Base-by-base conservation (phyloP, 23 tunicate genomes). In the Pegea sp. region DNA sequence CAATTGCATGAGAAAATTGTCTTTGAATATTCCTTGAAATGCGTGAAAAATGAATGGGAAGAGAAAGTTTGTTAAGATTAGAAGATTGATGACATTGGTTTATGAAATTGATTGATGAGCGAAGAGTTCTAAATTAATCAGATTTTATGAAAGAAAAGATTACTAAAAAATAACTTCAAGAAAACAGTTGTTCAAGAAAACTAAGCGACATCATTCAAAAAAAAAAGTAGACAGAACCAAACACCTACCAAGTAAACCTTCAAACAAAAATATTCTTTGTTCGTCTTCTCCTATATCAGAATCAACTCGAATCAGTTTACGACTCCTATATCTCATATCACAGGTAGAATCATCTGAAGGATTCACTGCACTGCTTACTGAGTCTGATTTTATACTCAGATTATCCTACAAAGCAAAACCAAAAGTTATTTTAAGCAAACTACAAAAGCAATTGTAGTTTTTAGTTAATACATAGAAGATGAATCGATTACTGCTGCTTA, bases 231-330 rank as follows among this genome's bases (percentile, higher is more conserved):
- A 38, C 16, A 38, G 11, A 21, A n/a, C n/a, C n/a, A n/a, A 38
- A 16, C 20, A 52, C 75, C 28, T 57, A 84, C 95, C 95, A 1
- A 84, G 76, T 23, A 87, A 31, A n/a, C 95, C 78, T 72, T 91
- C 75, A 56, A 34, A 70, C 3, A 91, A 74, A 32, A 86, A 91
- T 31, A 91, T 75, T 59, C 99, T 58, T 52, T 79, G 69, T 52
- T 91, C 99, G 34, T 91, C 81, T n/a, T 91, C 92, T 0, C 64
- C 84, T 32, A 79, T 44, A 29, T 79, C 91, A 0, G 93, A 79
- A 26, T 91, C 93, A 33, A 91, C 76, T 0, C 69, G 64, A 21
- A 91, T 54, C 59, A 78, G 54, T 58, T 68, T 78, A 22, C 93
- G 86, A 48, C 64, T 84, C 21, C 99, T 53, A 49, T 86, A 91